Base-by-base conservation (phyloP, 2,113 vertebrate species). In the Corydoras sp. region DNA sequence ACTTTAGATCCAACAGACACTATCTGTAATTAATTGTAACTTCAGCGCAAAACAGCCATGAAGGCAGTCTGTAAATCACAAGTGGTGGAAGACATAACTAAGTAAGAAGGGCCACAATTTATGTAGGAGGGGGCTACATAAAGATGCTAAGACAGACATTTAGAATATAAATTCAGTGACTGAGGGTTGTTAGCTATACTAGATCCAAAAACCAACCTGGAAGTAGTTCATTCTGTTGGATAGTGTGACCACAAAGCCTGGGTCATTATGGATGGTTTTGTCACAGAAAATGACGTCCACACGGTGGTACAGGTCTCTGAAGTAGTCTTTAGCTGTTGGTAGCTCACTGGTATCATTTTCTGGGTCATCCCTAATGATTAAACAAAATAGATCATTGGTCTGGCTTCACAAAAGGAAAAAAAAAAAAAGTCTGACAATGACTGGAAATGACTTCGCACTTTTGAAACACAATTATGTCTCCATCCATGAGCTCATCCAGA, bases 171-270 rank as follows among this genome's bases (percentile, higher is more conserved):
- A 43, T 43, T 43, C 35, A 2, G 35, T 43, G 35, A 43, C 35
- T 24, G 18, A 43, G 35, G 35, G 35, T 8, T 43, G 4, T 43
- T 43, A 43, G 2, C 35, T 43, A 7, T 56, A 7, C 54, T n/a
- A 14, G 13, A n/a, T 56, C 13, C 4, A 7, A 10, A 9, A 10
- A 14, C 0, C 65, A 12, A 93, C 97, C 94, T 99, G 96, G 88
- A 98, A 99, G 86, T 99, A 99, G 90, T 98, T 99, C 97, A 99
- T 99, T 85, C 96, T 93, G 88, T 99, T 99, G 29, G 97, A 99
- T 65, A 99, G 91, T 0, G 97, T 99, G 78, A 99, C 97, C 76
- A 99, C 94, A 71, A 99, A 99, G 78, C 97, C 97, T 0, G 97
- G 96, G 81, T 99, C 97, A 0, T 99, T 99, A 31, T 95, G 97